Base-by-base conservation (phyloP, 2,888 invertebrate species). In the Macrophya alboannulata region DNA sequence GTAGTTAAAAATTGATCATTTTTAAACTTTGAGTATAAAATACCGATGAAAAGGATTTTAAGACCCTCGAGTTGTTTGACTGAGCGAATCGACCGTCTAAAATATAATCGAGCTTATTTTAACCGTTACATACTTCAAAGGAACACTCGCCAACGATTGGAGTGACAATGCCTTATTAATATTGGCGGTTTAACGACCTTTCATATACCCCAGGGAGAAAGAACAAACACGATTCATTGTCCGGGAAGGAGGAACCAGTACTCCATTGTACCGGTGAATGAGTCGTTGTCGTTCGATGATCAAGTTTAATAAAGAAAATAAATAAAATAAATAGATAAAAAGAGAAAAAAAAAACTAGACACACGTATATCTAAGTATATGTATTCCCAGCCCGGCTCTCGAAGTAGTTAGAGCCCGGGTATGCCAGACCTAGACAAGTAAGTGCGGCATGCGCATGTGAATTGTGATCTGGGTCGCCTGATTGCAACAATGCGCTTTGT, bases 401-500 rank as follows among this genome's bases (percentile, higher is more conserved):
- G 12, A 21, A 76, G 43, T 71, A 76, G 59, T 62, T 10, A 62
- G 43, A 62, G 45, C 21, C 76, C 43, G 37, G 48, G 71, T 40
- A 77, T 25, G 21, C 55, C 74, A 51, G 31, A 31, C 71, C 21
- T 12, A 59, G 31, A 68, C 84, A 68, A 72, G 51, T 51, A 21
- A 62, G 84, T 55, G 48, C 77, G 81, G 86, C 86, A 87, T 87
- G 59, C 40, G 81, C 81, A 81, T 81, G 81, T 81, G 81, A 81
- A 81, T 81, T 51, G 89, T 88, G 90, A 91, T 91, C 90, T 91
- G 87, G 90, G 91, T 91, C 91, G 91, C 86, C 86, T 87, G 90
- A 91, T 89, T 89, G 90, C 90, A 90, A 91, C 91, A 91, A 91
- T 91, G 89, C 90, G 89, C 90, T 91, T 90, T 91, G 91, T 90